Percentiles rank a stretch among this genome's conserved stretches.
phyloP scores from a whole-genome alignment of 2,888 invertebrate genomes.

The Scaptomyza parva region DNA sequence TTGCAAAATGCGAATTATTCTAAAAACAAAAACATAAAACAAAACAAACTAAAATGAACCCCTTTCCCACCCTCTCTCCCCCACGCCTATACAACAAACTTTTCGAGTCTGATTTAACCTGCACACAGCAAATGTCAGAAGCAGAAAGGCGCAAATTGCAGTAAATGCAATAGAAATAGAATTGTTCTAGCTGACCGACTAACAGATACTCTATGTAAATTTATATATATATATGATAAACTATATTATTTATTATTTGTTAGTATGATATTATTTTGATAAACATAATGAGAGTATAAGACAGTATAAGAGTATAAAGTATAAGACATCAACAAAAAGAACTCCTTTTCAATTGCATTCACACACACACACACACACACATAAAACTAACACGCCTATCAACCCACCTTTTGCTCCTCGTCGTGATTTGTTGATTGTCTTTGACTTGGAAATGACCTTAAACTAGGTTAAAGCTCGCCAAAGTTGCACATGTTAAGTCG shows the following conservation, averaged over 20 bases:
- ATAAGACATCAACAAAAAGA: neutral
- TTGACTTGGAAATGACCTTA: constrained; percentile 82
- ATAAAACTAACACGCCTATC: neutral
- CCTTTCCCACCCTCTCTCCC: neutral
- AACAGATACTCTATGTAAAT: neutral
- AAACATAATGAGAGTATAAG: neutral
- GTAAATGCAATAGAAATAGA: constrained; percentile 17
- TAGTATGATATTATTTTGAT: neutral
- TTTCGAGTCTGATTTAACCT: constrained; percentile 25
- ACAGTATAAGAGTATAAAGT: too few relatives aligned
- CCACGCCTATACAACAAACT: neutral
- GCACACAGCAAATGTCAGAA: constrained; percentile 45
- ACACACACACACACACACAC: neutral
- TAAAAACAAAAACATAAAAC: constrained; percentile 1
- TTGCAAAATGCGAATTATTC: constrained; percentile 22
- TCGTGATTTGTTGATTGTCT: constrained; percentile 64
- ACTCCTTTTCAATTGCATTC: constrained; percentile 19
- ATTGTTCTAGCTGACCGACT: neutral
- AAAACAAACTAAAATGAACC: neutral
- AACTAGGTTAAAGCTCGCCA: constrained; percentile 83
- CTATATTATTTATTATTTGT: neutral
- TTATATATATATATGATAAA: neutral
- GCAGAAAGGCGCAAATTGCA: constrained; percentile 37
- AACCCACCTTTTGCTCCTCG: constrained; percentile 6
- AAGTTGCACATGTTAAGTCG: constrained; percentile 55